A percentile compares a stretch with the other conserved stretches of the same genome.
Conservation (phyloP, 2,888 invertebrate genomes). For the Slavum lentiscoides region DNA sequence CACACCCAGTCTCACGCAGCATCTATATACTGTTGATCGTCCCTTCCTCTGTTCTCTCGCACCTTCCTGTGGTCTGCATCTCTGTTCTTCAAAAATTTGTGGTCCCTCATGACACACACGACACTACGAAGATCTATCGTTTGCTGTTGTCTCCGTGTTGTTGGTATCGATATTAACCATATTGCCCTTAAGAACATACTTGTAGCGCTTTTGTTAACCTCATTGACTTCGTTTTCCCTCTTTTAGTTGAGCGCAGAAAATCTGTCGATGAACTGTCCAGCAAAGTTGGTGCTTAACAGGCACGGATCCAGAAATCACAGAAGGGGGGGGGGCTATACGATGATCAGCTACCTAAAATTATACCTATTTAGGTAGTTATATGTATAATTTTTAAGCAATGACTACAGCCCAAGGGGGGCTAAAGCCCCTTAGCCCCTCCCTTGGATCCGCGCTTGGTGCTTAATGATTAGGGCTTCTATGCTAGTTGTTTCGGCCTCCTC, state of each 20-base stretch:
- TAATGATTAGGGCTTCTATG: background rate
- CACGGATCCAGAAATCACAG: too few species aligned
- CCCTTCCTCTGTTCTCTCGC: too few species aligned
- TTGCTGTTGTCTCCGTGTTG: background rate
- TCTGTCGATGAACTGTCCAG: background rate
- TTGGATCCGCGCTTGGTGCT: too few species aligned
- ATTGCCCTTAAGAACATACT: background rate
- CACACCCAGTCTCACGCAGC: too few species aligned
- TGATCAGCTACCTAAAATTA: too few species aligned
- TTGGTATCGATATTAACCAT: background rate
- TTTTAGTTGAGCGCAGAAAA: background rate
- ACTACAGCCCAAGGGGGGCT: too few species aligned
- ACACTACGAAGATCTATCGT: background rate
- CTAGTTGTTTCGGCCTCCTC: background rate
- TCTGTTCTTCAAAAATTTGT: background rate
- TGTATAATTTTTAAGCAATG: too few species aligned
- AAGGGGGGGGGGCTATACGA: too few species aligned
- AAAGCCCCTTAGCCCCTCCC: too few species aligned
- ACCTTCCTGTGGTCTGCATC: background rate
- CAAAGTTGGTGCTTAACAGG: too few species aligned
- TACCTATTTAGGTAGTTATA: too few species aligned
- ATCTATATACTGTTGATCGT: too few species aligned
- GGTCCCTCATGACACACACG: background rate
- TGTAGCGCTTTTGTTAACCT: background rate
- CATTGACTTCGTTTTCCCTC: background rate